Percentiles rank a stretch among this genome's conserved stretches.
These are phyloP conservation scores for Silurus aristotelis DNA, from an alignment of 2,797 vertebrate species.

Conservation along the genomic window DNA sequence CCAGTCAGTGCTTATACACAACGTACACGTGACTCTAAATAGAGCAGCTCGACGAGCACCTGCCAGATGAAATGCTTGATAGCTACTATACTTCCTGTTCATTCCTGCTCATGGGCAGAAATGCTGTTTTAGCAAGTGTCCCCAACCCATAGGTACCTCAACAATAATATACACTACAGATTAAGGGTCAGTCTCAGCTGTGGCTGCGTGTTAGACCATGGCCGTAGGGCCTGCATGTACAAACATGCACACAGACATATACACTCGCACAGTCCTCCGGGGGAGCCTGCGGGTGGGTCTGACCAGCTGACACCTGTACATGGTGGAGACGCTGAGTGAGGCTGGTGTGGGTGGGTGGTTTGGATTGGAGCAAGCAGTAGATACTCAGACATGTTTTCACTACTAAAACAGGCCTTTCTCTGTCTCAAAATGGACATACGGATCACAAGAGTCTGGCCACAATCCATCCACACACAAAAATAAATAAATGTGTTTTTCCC, in stretches of 20 bases:
- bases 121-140: constrained; percentile 41
- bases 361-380: constrained; percentile 33
- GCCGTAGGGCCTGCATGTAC: constrained; percentile 12
- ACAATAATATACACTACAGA: constrained; percentile 31
- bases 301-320: constrained; percentile 53
- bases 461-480: neutral
- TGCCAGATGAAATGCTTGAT: constrained; percentile 43
- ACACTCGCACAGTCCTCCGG: constrained; percentile 20
- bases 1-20: neutral
- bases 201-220: constrained; percentile 15
- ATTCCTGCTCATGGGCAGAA: constrained; percentile 41
- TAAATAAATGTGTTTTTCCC: neutral
- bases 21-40: constrained; percentile 24
- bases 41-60: constrained; percentile 21
- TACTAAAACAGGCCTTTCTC: constrained; percentile 51
- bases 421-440: constrained; percentile 41
- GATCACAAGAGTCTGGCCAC: constrained; percentile 30
- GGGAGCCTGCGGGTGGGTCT: constrained; percentile 43
- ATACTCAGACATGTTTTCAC: constrained; percentile 37
- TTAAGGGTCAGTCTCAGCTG: constrained; percentile 17
- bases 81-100: constrained; percentile 41
- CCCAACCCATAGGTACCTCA: constrained; percentile 40
- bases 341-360: constrained; percentile 42
- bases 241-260: constrained; percentile 35
- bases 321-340: constrained; percentile 35